phyloP scores from a whole-genome alignment of 2,113 vertebrate genomes.

The Indicator indicator region DNA sequence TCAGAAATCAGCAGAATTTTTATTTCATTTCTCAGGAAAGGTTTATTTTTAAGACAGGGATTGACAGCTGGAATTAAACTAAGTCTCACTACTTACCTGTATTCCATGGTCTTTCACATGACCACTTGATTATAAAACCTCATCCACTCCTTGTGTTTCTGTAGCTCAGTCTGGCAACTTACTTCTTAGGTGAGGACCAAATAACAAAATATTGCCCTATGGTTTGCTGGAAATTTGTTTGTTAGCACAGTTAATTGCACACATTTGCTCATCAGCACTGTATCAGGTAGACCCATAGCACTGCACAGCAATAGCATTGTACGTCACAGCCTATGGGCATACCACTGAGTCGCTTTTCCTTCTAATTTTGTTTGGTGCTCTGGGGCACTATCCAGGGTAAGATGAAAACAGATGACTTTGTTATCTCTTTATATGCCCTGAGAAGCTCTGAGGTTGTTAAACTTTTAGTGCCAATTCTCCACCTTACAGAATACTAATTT shows the following conservation, averaged over 20 bases:
- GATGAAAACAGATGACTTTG: not conserved
- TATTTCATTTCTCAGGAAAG: not conserved
- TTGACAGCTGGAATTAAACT: not conserved
- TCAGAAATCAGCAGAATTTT: not conserved
- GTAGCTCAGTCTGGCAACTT: not conserved
- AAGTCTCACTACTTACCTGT: not conserved
- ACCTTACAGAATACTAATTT: not conserved
- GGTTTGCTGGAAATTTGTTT: not conserved
- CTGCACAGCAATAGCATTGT: not conserved
- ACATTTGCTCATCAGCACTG: not conserved
- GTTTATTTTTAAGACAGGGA: not conserved
- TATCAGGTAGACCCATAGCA: not conserved
- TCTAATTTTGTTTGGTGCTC: not conserved
- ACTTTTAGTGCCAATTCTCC: not conserved
- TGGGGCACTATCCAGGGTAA: not conserved
- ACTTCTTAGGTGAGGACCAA: not conserved
- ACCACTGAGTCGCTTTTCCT: not conserved
- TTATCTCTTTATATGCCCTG: not conserved
- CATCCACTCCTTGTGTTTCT: not conserved
- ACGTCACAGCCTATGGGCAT: not conserved
- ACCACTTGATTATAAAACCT: not conserved
- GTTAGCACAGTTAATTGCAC: not conserved
- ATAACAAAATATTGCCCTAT: not conserved
- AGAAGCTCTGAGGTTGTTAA: conserved; percentile 18
- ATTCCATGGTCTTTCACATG: not conserved